Evolutionary conservation across 2,113 vertebrate species (phyloP).

Genomic region (Bos taurus): ARS-UCD2.0 NC_037337.1:67869501-67870000

Average conservation of each 20-base stretch:
- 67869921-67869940: neutral
- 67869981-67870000: neutral
- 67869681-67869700: neutral
- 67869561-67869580: neutral
- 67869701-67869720: neutral
- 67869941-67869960: neutral
- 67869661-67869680: neutral
- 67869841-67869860: neutral
- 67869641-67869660: neutral
- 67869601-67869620: neutral
- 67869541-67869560: neutral
- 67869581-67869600: neutral
- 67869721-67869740: neutral
- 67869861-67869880: neutral
- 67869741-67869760: neutral
- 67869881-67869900: neutral
- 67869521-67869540: neutral
- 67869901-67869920: neutral
- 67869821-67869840: neutral
- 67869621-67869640: neutral
- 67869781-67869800: neutral
- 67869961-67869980: neutral
- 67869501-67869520: neutral
- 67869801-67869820: neutral
- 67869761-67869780: neutral